Percentiles rank a stretch among this genome's conserved stretches.
Conservation (phyloP, 53 echinoderm and acorn worm species). For the Antedon mediterranea region DNA sequence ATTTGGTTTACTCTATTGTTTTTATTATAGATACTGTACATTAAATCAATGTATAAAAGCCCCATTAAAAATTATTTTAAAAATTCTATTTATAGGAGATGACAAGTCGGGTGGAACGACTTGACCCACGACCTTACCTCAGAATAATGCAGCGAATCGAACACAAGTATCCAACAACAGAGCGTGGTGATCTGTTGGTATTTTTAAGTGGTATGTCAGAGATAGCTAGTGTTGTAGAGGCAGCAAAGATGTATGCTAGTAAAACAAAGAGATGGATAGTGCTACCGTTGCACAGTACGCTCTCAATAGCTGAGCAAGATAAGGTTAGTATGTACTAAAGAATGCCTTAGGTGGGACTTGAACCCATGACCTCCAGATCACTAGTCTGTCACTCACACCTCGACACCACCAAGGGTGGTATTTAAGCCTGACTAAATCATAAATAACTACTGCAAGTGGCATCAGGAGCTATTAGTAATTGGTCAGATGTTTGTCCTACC, state of each 20-base stretch:
- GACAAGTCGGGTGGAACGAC: constrained; percentile 56
- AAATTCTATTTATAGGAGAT: constrained; percentile 41
- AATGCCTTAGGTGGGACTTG: too few relatives aligned
- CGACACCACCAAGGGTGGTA: too few relatives aligned
- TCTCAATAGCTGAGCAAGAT: constrained; percentile 90
- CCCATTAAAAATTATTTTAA: too few relatives aligned
- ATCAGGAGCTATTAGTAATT: too few relatives aligned
- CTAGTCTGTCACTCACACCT: too few relatives aligned
- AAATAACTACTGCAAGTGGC: too few relatives aligned
- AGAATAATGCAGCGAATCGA: constrained; percentile 97
- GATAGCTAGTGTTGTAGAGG: constrained; percentile 74
- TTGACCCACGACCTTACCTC: constrained; percentile 89
- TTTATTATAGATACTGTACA: too few relatives aligned
- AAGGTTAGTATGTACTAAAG: constrained; percentile 39
- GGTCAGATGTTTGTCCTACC: too few relatives aligned
- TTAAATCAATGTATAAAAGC: too few relatives aligned
- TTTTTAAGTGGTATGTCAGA: constrained; percentile 95
- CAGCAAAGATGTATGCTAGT: constrained; percentile 71
- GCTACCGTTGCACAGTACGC: constrained; percentile 71
- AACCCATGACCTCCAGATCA: too few relatives aligned
- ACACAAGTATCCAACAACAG: constrained; percentile 77
- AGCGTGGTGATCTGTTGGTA: constrained; percentile 86
- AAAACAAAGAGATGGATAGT: constrained; percentile 85
- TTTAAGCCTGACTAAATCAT: too few relatives aligned
- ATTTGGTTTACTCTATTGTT: too few relatives aligned